Evolutionary conservation across 1,140 invertebrate genomes (phyloP), one percentile per base, ranked within the genome.

Genomic region (Antheraea pernyi): DNA sequence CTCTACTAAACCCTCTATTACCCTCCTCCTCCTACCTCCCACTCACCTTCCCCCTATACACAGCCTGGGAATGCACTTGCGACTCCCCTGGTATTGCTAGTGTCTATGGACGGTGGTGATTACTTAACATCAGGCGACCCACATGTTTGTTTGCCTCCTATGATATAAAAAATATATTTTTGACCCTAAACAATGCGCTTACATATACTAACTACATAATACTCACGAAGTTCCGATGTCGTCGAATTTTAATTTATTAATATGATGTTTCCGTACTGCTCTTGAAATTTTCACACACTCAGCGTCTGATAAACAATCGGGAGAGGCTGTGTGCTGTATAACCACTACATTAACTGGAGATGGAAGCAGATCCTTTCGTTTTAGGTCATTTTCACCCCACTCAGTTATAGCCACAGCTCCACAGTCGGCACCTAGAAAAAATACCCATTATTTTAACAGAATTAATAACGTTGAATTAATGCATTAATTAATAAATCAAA

Each of bases 301-400:
- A 9, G 78, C 68, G 59, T 93, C 86, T 0, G 91, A 91, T 1
- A 68, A 69, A 77, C 96, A 97, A 64, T 91, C 86, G 7, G 78
- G 69, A 0, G 94, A 94, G 0, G 94, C 95, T 3, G 95, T 95
- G 75, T 97, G 96, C 81, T 96, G 95, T 59, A 97, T 93, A 19
- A 97, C 61, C 0, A 76, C 82, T 7, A 83, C 30, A 10, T 73
- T 68, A 8, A 87, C 67, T 7, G 83, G 85, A 53, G 39, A 72
- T 3, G 65, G 6, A 4, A 86, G 70, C 4, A 46, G 13, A 10
- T 70, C 73, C 9, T 67, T 69, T 7, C 79, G 67, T 0, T 70
- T 65, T 0, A 72, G 73, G 0, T 58, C n/a, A 6, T 68, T 46
- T 2, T 65, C 72, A 46, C 74, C 66, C 82, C 82, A 86, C 65